Conservation (phyloP, 2,113 vertebrate genomes). For the Mormyrus iriodes region DNA sequence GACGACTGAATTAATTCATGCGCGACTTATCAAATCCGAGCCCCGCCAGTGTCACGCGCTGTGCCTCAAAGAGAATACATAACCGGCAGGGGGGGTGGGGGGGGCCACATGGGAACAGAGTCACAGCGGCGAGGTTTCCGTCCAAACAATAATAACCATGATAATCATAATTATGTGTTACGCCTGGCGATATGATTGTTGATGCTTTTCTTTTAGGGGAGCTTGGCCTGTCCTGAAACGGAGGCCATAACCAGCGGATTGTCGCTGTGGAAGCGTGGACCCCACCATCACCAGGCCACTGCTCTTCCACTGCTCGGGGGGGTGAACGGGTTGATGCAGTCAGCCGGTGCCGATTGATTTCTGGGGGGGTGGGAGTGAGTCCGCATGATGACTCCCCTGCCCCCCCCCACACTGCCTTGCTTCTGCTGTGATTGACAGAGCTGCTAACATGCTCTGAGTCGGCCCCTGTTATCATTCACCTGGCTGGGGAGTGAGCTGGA, state of each 20-base stretch:
- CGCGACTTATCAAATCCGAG: conserved; percentile 43
- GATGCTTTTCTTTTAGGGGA: conserved; percentile 28
- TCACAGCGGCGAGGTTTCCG: not conserved
- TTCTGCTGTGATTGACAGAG: conserved; percentile 48
- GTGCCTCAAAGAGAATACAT: conserved; percentile 43
- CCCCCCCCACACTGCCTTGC: conserved; percentile 40
- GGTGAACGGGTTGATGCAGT: conserved; percentile 41
- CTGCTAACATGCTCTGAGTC: conserved; percentile 53
- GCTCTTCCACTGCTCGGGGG: conserved; percentile 28
- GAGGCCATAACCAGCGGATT: not conserved
- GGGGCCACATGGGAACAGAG: not conserved
- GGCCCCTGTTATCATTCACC: conserved; percentile 53
- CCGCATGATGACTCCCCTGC: conserved; percentile 48
- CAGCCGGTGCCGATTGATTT: conserved; percentile 54
- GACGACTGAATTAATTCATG: conserved; percentile 43
- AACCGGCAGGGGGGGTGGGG: not conserved
- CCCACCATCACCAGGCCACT: conserved; percentile 12
- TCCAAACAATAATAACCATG: conserved; percentile 17
- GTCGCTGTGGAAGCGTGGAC: not conserved
- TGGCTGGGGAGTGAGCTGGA: conserved; percentile 25
- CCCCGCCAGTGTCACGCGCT: conserved; percentile 32
- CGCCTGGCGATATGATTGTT: conserved; percentile 36
- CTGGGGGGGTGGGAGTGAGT: conserved; percentile 35
- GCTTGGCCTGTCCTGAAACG: not conserved
- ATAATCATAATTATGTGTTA: conserved; percentile 35